A percentile compares a stretch with the other conserved stretches of the same genome.
phyloP scores from a whole-genome alignment of 2,888 invertebrate genomes.

The Hoplodrina blanda region DNA sequence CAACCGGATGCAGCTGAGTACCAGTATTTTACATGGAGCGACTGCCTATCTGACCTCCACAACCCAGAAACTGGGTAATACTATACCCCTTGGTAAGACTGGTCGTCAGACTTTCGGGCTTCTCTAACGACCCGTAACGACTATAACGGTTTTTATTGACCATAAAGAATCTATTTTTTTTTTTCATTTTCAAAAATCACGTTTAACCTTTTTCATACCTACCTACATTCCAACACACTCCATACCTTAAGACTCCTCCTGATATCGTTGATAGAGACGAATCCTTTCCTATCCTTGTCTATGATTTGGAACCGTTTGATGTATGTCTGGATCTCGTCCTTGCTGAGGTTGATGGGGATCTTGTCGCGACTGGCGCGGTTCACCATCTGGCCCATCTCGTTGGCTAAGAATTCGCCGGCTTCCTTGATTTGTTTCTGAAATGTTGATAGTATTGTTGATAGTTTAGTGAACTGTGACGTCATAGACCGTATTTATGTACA shows the following conservation, averaged over 20 bases:
- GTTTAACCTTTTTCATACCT: background rate
- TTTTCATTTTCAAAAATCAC: background rate
- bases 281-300: conserved; percentile 99
- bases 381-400: conserved; percentile 99
- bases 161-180: too few relatives aligned
- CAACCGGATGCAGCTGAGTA: too few relatives aligned
- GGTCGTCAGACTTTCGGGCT: too few relatives aligned
- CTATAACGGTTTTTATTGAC: too few relatives aligned
- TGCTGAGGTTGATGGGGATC: conserved; percentile 97
- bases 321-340: conserved; percentile 98
- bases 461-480: background rate
- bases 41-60: too few relatives aligned
- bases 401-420: conserved; percentile 96
- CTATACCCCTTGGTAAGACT: too few relatives aligned
- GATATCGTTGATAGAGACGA: conserved; percentile 99
- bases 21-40: too few relatives aligned
- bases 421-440: conserved; percentile 94
- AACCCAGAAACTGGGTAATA: too few relatives aligned
- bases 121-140: too few relatives aligned
- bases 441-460: background rate
- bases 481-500: too few relatives aligned
- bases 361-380: conserved; percentile 96
- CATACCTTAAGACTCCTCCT: conserved; percentile 97
- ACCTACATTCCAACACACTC: background rate
- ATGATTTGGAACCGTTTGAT: conserved; percentile 98